A percentile compares a stretch with the other conserved stretches of the same genome.
These are phyloP conservation scores for Chionodraco myersi DNA, from an alignment of 2,113 vertebrate species.

Conservation along the genomic window DNA sequence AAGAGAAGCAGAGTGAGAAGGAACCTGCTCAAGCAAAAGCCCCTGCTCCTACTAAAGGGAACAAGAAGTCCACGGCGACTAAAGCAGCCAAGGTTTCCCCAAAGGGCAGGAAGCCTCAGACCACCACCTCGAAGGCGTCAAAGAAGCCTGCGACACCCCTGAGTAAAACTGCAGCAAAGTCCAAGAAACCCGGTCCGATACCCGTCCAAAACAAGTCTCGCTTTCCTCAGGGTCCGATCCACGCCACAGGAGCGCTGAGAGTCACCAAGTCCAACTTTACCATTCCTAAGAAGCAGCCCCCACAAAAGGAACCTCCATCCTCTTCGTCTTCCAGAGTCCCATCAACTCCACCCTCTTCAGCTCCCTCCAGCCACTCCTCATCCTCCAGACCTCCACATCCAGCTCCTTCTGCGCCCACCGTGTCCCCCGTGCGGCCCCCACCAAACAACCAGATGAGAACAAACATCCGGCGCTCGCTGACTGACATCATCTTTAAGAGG, in stretches of 20 bases:
- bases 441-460: conserved; percentile 96
- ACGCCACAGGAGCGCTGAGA: conserved; percentile 81
- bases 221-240: conserved; percentile 77
- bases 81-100: conserved; percentile 69
- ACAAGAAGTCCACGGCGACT: conserved; percentile 63
- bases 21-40: conserved; percentile 30
- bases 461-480: conserved; percentile 96
- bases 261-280: conserved; percentile 84
- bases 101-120: conserved; percentile 71
- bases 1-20: conserved; percentile 77
- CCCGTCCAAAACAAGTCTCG: conserved; percentile 57
- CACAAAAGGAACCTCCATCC: conserved; percentile 66
- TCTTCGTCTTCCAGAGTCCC: conserved; percentile 68
- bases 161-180: conserved; percentile 60
- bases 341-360: conserved; percentile 67
- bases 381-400: conserved; percentile 70
- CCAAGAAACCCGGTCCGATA: conserved; percentile 71
- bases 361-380: conserved; percentile 53
- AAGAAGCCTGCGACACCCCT: conserved; percentile 65
- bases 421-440: conserved; percentile 81
- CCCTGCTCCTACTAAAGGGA: conserved; percentile 51
- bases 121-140: conserved; percentile 53
- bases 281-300: conserved; percentile 85
- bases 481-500: conserved; percentile 98
- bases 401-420: conserved; percentile 42